phyloP scores from a whole-genome alignment of 2,888 invertebrate genomes.

The Formica aserva region DNA sequence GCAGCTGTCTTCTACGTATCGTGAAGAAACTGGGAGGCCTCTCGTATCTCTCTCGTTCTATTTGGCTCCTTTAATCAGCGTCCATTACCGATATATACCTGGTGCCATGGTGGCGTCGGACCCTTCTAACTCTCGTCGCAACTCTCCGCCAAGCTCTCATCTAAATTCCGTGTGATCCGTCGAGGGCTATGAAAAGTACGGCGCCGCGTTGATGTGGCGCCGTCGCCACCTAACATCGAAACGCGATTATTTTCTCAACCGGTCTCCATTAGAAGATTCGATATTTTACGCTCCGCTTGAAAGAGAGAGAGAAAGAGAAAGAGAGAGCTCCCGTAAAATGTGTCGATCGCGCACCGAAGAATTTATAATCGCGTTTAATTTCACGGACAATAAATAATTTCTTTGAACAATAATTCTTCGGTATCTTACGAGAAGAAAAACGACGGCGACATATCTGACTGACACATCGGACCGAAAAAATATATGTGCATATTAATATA shows the following conservation, averaged over 20 bases:
- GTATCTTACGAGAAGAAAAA: background rate
- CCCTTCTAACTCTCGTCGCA: slow-evolving; percentile 46
- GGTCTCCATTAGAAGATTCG: slow-evolving; percentile 65
- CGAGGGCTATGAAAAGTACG: slow-evolving; percentile 49
- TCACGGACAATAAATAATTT: background rate
- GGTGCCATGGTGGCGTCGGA: slow-evolving; percentile 52
- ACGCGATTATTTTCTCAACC: slow-evolving; percentile 71
- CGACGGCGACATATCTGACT: background rate
- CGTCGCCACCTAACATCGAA: slow-evolving; percentile 67
- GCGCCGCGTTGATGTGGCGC: slow-evolving; percentile 70
- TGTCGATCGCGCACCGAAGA: background rate
- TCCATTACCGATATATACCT: slow-evolving; percentile 54
- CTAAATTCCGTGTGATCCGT: slow-evolving; percentile 54
- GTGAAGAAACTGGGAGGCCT: slow-evolving; percentile 12
- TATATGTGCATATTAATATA: background rate
- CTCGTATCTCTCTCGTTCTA: slow-evolving; percentile 5
- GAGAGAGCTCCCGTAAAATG: slow-evolving; percentile 12
- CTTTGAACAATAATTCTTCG: background rate
- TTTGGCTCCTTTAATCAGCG: slow-evolving; percentile 36
- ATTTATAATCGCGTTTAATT: slow-evolving; percentile 42
- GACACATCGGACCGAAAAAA: background rate
- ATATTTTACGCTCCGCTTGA: slow-evolving; percentile 54
- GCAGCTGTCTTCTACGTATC: background rate
- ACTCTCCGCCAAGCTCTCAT: slow-evolving; percentile 44
- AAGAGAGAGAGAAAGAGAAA: slow-evolving; percentile 1